Evolutionary conservation across 1,140 invertebrate species (phyloP).

Genomic region (Hycleus phaleratus): DNA sequence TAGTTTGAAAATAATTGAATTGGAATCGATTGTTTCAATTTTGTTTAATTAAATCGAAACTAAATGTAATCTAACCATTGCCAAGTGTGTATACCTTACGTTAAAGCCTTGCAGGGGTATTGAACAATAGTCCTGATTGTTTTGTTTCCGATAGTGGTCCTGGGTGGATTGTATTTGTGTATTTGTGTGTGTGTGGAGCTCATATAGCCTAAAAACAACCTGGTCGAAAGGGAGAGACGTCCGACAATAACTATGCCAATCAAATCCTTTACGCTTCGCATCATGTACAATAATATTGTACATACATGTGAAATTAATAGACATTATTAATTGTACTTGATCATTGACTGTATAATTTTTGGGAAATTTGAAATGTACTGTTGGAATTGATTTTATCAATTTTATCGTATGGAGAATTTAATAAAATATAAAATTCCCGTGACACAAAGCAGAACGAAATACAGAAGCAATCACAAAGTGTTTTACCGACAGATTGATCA

Average conservation of each 20-base stretch:
- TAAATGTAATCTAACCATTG: constrained; percentile 18
- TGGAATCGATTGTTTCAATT: not conserved
- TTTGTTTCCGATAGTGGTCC: constrained; percentile 5
- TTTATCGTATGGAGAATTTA: not conserved
- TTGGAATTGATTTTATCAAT: not conserved
- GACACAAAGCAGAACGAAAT: constrained; percentile 5
- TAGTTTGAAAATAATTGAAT: too few relatives aligned
- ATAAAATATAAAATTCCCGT: constrained; percentile 15
- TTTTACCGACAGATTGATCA: constrained; percentile 28
- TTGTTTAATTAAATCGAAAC: constrained; percentile 8
- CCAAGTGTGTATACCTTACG: constrained; percentile 12
- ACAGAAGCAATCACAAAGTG: constrained; percentile 17
- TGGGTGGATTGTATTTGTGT: too few relatives aligned
- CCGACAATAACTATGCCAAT: constrained; percentile 29
- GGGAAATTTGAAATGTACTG: too few relatives aligned
- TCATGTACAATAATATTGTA: not conserved
- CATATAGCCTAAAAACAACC: constrained; percentile 17
- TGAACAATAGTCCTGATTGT: constrained; percentile 21
- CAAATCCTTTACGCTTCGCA: constrained; percentile 24
- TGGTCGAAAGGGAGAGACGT: constrained; percentile 11
- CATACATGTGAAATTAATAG: constrained; percentile 8
- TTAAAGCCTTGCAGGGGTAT: constrained; percentile 16
- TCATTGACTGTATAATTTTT: not conserved
- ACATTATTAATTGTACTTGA: constrained; percentile 9
- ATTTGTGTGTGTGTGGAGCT: constrained; percentile 13